phyloP scores from a whole-genome alignment of 23 tunicate genomes.

The Halocynthia roretzi region DNA sequence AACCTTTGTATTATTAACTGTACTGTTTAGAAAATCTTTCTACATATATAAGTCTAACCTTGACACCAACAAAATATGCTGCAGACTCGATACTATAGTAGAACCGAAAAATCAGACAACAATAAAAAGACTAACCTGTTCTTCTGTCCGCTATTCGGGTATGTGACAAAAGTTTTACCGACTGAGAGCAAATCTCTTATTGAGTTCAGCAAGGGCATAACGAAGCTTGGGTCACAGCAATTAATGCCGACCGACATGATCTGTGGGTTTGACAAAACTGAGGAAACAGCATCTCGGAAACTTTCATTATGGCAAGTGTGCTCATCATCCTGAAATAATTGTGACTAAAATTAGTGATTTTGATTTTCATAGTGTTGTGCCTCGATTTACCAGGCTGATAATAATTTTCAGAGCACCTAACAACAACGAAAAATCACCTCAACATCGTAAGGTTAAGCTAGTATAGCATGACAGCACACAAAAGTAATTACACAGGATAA shows the following conservation, averaged over 20 bases:
- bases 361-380: background rate
- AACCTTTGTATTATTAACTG: too few species aligned
- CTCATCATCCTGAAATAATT: slow-evolving; percentile 26
- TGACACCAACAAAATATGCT: background rate
- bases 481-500: too few species aligned
- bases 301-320: slow-evolving; percentile 70
- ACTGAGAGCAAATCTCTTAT: slow-evolving; percentile 23
- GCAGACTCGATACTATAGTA: background rate
- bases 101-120: background rate
- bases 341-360: background rate
- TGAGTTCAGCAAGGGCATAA: slow-evolving; percentile 11
- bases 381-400: too few species aligned
- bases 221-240: slow-evolving; percentile 35
- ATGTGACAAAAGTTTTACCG: slow-evolving; percentile 49
- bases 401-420: too few species aligned
- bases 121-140: slow-evolving; percentile 4
- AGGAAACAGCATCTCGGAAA: slow-evolving; percentile 29
- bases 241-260: slow-evolving; percentile 77
- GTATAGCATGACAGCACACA: too few species aligned
- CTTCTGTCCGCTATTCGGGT: slow-evolving; percentile 44
- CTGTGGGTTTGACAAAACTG: slow-evolving; percentile 36
- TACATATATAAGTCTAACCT: too few species aligned
- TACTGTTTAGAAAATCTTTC: too few species aligned
- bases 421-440: too few species aligned
- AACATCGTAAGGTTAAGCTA: too few species aligned